These are phyloP conservation scores for Sardina pilchardus DNA, from an alignment of 2,113 vertebrate species.

Conservation along the genomic window DNA sequence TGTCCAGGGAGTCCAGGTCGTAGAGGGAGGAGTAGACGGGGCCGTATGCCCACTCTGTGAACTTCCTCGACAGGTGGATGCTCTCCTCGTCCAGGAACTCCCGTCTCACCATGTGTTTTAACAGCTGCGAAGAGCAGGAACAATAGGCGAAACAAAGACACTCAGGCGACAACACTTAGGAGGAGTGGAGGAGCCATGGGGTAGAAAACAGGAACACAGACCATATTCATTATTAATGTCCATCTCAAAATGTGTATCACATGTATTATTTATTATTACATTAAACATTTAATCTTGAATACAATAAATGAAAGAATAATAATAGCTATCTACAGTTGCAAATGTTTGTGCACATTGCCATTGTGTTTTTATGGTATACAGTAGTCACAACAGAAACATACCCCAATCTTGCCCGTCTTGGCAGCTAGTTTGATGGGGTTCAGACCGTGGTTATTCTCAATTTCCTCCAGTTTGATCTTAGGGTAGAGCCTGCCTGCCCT, in stretches of 20 bases:
- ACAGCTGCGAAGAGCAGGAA: conserved; percentile 67
- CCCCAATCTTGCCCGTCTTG: conserved; percentile 85
- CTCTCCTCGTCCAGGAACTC: conserved; percentile 80
- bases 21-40: conserved; percentile 87
- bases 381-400: conserved; percentile 50
- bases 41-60: conserved; percentile 88
- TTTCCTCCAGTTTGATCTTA: conserved; percentile 74
- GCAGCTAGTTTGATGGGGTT: conserved; percentile 84
- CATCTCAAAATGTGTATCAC: not conserved
- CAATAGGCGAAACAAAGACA: conserved; percentile 4
- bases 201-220: not conserved
- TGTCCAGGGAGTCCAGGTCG: conserved; percentile 82
- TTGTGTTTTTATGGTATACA: no score
- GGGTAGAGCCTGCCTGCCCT: conserved; percentile 74
- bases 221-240: not conserved
- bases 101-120: conserved; percentile 80
- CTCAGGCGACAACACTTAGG: not conserved
- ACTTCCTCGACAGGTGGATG: conserved; percentile 82
- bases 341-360: not conserved
- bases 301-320: not conserved
- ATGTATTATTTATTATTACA: not conserved
- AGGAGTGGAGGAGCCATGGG: no score
- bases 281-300: not conserved
- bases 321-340: not conserved
- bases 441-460: conserved; percentile 79